phyloP scores from a whole-genome alignment of 2,797 vertebrate species.

The Tolypeutes matacus region DNA sequence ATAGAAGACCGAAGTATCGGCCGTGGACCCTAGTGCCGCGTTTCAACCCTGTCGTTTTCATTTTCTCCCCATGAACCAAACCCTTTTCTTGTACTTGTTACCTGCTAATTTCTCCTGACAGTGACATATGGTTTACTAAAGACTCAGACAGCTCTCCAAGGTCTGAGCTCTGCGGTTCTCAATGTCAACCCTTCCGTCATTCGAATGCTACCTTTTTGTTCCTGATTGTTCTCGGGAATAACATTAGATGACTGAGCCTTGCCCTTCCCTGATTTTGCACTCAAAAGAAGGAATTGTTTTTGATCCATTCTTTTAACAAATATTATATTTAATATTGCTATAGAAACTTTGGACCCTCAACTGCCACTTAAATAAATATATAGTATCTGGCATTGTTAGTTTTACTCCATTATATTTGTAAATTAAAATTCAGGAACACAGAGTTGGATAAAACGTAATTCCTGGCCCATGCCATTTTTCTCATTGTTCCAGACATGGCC shows the following conservation, averaged over 20 bases:
- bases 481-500: background rate
- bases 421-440: background rate
- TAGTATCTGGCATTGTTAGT: background rate
- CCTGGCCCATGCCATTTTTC: too few species aligned
- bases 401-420: background rate
- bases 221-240: background rate
- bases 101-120: background rate
- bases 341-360: background rate
- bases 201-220: background rate
- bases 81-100: background rate
- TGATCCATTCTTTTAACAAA: background rate
- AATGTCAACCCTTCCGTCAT: background rate
- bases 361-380: background rate
- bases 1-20: fast-evolving
- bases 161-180: background rate
- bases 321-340: background rate
- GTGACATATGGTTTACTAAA: background rate
- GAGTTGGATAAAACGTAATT: background rate
- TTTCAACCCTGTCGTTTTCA: background rate
- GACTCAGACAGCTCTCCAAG: background rate
- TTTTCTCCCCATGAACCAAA: background rate
- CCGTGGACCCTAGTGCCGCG: fast-evolving
- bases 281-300: background rate
- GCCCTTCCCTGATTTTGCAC: background rate
- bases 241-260: background rate